Percentiles rank a stretch among this genome's conserved stretches.
Conservation (phyloP, 2,113 vertebrate species). For the Brachypodius melanocephalos region DNA sequence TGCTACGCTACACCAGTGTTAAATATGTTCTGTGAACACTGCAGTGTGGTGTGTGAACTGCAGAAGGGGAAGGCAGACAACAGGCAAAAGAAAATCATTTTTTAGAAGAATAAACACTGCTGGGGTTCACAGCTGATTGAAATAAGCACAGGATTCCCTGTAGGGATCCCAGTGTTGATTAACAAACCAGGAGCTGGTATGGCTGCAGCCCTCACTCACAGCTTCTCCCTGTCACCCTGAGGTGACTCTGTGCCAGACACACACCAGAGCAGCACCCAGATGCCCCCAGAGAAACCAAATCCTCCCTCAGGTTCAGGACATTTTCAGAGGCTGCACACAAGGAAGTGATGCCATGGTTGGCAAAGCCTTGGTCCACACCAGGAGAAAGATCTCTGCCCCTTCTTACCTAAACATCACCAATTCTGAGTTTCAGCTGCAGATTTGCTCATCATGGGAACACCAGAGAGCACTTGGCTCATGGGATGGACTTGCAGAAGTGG, state of each 20-base stretch:
- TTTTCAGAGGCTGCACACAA: background rate
- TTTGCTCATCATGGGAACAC: background rate
- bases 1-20: background rate
- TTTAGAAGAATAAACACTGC: conserved; percentile 3
- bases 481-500: background rate
- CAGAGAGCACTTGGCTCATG: background rate
- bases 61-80: conserved; percentile 20
- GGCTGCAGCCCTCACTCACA: background rate
- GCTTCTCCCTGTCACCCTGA: background rate
- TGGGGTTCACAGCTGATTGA: background rate
- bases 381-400: background rate
- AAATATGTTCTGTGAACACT: conserved; percentile 46
- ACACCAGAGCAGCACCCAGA: background rate
- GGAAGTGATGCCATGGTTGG: background rate
- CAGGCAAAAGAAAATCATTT: background rate
- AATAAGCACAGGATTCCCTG: background rate
- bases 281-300: background rate
- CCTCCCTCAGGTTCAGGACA: background rate
- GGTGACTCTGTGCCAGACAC: background rate
- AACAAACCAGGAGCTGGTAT: background rate
- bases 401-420: no score
- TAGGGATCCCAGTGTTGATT: background rate
- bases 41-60: background rate
- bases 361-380: background rate
- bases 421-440: background rate